Percentiles rank a stretch among this genome's conserved stretches.
phyloP scores from a whole-genome alignment of 1,140 invertebrate genomes.

The Ruditapes philippinarum region DNA sequence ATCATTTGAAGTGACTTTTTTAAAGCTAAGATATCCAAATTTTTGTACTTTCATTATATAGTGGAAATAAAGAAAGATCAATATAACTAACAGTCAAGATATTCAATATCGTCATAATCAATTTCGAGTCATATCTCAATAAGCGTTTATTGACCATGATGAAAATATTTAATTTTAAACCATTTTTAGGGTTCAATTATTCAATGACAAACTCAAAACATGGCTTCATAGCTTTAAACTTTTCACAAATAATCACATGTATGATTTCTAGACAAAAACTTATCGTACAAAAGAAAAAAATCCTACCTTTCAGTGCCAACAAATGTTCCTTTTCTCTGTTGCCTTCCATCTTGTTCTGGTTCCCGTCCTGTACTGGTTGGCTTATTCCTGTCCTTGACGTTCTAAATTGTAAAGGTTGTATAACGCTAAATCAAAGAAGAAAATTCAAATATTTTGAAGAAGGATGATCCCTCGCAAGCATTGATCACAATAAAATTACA shows the following conservation, averaged over 20 bases:
- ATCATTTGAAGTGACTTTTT: no score
- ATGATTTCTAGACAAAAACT: background rate
- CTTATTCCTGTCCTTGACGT: no score
- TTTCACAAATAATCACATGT: background rate
- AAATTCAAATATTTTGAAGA: no score
- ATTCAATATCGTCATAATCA: no score
- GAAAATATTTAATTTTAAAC: background rate
- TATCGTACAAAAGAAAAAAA: background rate
- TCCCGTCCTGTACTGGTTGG: background rate
- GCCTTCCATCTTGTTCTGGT: slow-evolving; percentile 75
- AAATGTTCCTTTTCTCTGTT: slow-evolving; percentile 81
- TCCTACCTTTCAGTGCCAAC: slow-evolving; percentile 80
- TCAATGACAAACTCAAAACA: background rate
- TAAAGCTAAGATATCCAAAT: no score
- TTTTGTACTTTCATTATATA: no score
- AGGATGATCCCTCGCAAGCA: no score
- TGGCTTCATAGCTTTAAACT: background rate
- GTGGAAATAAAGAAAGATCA: no score
- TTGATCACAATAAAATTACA: no score
- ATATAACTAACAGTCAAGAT: no score
- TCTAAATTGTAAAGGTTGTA: no score
- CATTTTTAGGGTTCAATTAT: background rate
- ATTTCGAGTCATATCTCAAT: background rate
- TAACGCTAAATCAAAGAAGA: no score
- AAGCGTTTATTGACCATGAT: background rate